Conservation (phyloP, 2,797 vertebrate species). For the Pseudochromis fuscus region DNA sequence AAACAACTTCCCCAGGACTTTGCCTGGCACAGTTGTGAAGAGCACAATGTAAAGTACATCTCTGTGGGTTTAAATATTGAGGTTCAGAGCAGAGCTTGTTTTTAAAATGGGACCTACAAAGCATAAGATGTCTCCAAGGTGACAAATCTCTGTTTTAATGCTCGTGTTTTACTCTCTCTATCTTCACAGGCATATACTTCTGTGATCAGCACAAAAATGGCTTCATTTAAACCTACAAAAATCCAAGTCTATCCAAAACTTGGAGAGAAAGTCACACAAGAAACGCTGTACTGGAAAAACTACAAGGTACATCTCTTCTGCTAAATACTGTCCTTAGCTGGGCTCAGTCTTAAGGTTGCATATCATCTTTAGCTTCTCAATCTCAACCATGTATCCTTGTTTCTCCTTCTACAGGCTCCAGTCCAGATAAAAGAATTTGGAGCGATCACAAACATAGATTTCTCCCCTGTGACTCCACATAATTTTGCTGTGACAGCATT, state of each 20-base stretch:
- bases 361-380: neutral
- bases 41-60: neutral
- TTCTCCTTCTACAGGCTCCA: slow-evolving; percentile 83
- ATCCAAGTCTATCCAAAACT: slow-evolving; percentile 88
- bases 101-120: neutral
- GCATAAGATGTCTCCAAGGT: neutral
- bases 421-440: slow-evolving; percentile 98
- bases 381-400: neutral
- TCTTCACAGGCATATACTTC: neutral
- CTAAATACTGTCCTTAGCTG: accelerated
- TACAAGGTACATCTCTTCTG: slow-evolving; percentile 85
- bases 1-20: neutral
- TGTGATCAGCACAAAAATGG: slow-evolving; percentile 79
- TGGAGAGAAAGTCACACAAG: slow-evolving; percentile 92
- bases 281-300: slow-evolving; percentile 93
- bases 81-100: too few relatives aligned
- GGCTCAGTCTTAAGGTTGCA: neutral
- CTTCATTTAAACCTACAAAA: slow-evolving; percentile 89
- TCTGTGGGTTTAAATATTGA: neutral
- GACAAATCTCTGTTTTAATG: neutral
- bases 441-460: slow-evolving; percentile 91
- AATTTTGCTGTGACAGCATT: slow-evolving; percentile 96
- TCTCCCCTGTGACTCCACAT: slow-evolving; percentile 90
- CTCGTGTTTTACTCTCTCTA: neutral
- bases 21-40: neutral